Conservation (phyloP, 35 echinoderm and acorn worm genomes). For the Apostichopus parvimensis region DNA sequence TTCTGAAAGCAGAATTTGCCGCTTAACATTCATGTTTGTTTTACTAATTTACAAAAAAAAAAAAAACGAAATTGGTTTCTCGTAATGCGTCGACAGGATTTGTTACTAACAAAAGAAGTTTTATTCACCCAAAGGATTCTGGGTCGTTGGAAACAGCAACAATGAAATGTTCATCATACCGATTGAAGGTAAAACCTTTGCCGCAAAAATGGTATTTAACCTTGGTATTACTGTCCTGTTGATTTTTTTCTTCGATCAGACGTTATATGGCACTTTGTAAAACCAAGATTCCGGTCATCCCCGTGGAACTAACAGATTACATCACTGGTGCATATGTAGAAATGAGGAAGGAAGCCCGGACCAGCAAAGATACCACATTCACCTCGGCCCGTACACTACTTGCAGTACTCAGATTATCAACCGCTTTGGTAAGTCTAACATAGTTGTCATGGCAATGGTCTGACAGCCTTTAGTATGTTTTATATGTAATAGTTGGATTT, state of each 20-base stretch:
- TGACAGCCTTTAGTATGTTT: too few species aligned
- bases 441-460: neutral
- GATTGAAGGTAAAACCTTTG: neutral
- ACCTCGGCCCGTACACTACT: conserved; percentile 92
- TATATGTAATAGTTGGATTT: too few species aligned
- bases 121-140: neutral
- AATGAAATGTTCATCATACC: neutral
- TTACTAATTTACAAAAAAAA: too few species aligned
- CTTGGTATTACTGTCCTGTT: neutral
- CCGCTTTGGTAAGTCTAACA: conserved; percentile 85
- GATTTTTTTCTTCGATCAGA: conserved; percentile 48
- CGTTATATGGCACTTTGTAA: conserved; percentile 95
- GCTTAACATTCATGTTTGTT: too few species aligned
- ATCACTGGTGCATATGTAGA: conserved; percentile 98
- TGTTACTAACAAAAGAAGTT: too few species aligned
- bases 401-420: conserved; percentile 88
- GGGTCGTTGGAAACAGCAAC: neutral
- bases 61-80: too few species aligned
- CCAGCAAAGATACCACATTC: conserved; percentile 95
- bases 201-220: neutral
- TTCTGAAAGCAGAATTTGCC: too few species aligned
- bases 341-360: conserved; percentile 94
- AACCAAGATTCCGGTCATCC: conserved; percentile 86
- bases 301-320: conserved; percentile 88
- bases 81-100: too few species aligned